Conservation (phyloP, 2,888 invertebrate genomes). For the Chesias legatella region DNA sequence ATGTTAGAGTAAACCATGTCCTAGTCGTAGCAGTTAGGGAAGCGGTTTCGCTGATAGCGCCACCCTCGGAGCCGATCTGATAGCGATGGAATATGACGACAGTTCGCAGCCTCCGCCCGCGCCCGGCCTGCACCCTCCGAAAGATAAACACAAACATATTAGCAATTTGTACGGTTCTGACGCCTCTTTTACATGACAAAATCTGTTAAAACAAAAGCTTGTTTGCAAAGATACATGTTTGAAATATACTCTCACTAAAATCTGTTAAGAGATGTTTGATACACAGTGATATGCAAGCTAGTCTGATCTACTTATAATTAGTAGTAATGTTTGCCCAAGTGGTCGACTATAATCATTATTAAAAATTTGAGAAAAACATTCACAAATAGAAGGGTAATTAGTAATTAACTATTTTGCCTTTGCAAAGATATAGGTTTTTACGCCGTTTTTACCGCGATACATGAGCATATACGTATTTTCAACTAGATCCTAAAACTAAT, state of each 20-base stretch:
- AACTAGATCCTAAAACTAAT: too few relatives aligned
- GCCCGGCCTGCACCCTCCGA: conserved; percentile 30
- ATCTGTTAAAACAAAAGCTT: not conserved
- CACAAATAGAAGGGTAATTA: too few relatives aligned
- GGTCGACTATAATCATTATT: too few relatives aligned
- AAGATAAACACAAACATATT: conserved; percentile 42
- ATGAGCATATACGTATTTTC: too few relatives aligned
- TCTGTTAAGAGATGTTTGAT: conserved; percentile 1
- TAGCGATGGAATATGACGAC: conserved; percentile 68
- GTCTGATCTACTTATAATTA: too few relatives aligned
- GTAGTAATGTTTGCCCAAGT: too few relatives aligned
- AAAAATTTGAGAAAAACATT: too few relatives aligned
- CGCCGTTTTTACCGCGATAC: too few relatives aligned
- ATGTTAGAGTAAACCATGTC: conserved; percentile 30
- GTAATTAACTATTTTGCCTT: too few relatives aligned
- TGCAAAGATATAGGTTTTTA: too few relatives aligned
- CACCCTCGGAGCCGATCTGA: conserved; percentile 56
- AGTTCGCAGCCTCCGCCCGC: conserved; percentile 56
- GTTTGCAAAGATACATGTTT: not conserved
- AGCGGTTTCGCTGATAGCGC: conserved; percentile 43
- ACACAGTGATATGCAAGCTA: too few relatives aligned
- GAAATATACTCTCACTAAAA: not conserved
- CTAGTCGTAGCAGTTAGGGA: conserved; percentile 25
- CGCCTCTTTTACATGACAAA: not conserved
- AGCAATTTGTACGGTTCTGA: conserved; percentile 13